A percentile compares a stretch with the other conserved stretches of the same genome.
These are phyloP conservation scores for Oligia fasciuncula DNA, from an alignment of 2,888 invertebrate genomes.

Conservation along the genomic window DNA sequence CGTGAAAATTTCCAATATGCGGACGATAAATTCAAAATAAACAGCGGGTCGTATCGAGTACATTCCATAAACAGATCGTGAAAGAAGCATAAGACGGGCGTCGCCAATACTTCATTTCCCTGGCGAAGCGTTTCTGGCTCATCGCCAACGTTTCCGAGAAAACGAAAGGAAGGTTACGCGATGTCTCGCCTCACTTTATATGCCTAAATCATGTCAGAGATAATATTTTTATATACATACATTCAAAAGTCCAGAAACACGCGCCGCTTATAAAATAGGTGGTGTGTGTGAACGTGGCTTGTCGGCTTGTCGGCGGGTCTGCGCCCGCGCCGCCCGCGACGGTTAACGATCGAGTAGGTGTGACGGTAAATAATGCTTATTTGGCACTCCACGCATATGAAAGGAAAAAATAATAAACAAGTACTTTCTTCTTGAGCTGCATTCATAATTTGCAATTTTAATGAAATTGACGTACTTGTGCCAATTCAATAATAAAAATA, in stretches of 20 bases:
- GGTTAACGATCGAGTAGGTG: conserved; percentile 72
- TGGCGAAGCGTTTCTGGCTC: conserved; percentile 83
- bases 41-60: conserved; percentile 76
- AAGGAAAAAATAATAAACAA: conserved; percentile 61
- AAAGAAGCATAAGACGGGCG: conserved; percentile 82
- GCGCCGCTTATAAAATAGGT: conserved; percentile 69
- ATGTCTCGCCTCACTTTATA: conserved; percentile 88
- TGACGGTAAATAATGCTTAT: conserved; percentile 73
- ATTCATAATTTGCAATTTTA: conserved; percentile 65
- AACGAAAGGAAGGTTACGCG: conserved; percentile 88
- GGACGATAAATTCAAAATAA: conserved; percentile 79
- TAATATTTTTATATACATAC: conserved; percentile 80
- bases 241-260: conserved; percentile 69
- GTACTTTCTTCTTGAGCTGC: conserved; percentile 53
- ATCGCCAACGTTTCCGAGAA: conserved; percentile 88
- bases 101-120: conserved; percentile 87
- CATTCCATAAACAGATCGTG: conserved; percentile 86
- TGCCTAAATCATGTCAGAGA: conserved; percentile 87
- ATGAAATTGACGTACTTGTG: conserved; percentile 59
- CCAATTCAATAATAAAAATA: conserved; percentile 58
- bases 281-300: conserved; percentile 54
- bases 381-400: conserved; percentile 70
- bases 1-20: conserved; percentile 71
- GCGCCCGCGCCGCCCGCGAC: conserved; percentile 65
- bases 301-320: conserved; percentile 58